These are phyloP conservation scores for Macrosteles quadrilineatus DNA, from an alignment of 1,140 invertebrate species.

Conservation along the genomic window DNA sequence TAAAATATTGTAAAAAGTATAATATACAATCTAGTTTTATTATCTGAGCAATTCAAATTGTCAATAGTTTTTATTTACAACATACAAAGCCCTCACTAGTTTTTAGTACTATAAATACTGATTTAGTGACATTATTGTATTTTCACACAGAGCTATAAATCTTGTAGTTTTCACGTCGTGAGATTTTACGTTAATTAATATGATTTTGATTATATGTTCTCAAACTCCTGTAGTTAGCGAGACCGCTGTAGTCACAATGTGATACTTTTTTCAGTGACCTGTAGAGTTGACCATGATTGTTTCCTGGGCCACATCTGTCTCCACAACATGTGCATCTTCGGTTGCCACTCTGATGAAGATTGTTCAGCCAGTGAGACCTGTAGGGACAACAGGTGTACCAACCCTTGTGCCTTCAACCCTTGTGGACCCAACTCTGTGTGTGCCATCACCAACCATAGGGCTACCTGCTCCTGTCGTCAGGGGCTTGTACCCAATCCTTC, in stretches of 20 bases:
- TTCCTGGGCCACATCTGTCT: constrained; percentile 88
- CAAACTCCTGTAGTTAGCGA: too few relatives aligned
- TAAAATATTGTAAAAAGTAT: not conserved
- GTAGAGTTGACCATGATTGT: constrained; percentile 86
- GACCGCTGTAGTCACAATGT: too few relatives aligned
- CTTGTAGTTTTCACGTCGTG: too few relatives aligned
- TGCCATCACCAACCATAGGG: constrained; percentile 77
- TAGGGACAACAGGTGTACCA: constrained; percentile 72
- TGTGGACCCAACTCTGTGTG: constrained; percentile 84
- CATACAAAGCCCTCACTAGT: too few relatives aligned
- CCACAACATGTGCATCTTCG: constrained; percentile 79
- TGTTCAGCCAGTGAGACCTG: constrained; percentile 82
- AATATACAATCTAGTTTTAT: constrained; percentile 8
- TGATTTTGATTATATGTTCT: too few relatives aligned
- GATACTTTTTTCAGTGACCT: constrained; percentile 76
- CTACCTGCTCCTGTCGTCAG: constrained; percentile 73
- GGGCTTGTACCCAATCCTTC: constrained; percentile 83
- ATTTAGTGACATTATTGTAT: too few relatives aligned
- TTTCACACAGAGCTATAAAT: too few relatives aligned
- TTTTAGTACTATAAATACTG: too few relatives aligned
- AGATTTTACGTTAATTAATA: too few relatives aligned
- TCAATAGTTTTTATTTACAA: too few relatives aligned
- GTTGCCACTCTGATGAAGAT: constrained; percentile 84
- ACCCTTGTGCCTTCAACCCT: constrained; percentile 73
- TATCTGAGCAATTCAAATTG: too few relatives aligned